Conservation (phyloP, 2,797 vertebrate species). For the Tokudaia tokunoshimensis region DNA sequence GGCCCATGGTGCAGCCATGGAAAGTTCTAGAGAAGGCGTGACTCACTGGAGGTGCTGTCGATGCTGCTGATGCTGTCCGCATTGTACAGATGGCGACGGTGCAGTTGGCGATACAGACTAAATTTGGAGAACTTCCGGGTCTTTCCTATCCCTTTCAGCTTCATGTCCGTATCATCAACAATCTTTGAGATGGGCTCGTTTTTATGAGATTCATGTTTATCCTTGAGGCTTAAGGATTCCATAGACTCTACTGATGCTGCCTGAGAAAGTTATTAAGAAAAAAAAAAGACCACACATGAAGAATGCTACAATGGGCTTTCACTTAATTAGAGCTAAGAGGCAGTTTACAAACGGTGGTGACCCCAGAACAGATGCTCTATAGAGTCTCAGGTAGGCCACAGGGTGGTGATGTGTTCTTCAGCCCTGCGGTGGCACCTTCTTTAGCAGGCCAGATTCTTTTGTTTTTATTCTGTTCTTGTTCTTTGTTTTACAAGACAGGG, state of each 20-base stretch:
- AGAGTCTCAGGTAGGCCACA: neutral
- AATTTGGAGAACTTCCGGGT: constrained; percentile 90
- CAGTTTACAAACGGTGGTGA: neutral
- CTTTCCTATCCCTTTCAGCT: constrained; percentile 91
- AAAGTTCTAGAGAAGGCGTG: rapidly evolving
- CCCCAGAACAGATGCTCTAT: neutral
- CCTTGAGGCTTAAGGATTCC: constrained; percentile 67
- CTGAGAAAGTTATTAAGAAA: constrained; percentile 70
- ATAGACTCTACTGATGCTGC: constrained; percentile 51
- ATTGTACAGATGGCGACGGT: constrained; percentile 90
- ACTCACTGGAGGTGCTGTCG: constrained; percentile 92
- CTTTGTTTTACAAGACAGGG: neutral
- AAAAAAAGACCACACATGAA: neutral
- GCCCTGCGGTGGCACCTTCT: neutral
- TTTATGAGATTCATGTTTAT: constrained; percentile 65
- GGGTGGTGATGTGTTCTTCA: neutral
- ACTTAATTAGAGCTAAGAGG: neutral
- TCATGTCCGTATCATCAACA: constrained; percentile 88
- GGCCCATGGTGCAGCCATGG: rapidly evolving
- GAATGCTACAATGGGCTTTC: neutral
- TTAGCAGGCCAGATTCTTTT: neutral
- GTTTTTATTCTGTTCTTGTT: neutral
- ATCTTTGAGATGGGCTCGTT: constrained; percentile 59
- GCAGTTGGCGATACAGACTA: constrained; percentile 93
- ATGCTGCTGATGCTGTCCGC: constrained; percentile 94